Percentiles rank a stretch among this genome's conserved stretches.
Conservation (phyloP, 1,140 invertebrate genomes). For the Pseudomyrmex flavicornis region DNA sequence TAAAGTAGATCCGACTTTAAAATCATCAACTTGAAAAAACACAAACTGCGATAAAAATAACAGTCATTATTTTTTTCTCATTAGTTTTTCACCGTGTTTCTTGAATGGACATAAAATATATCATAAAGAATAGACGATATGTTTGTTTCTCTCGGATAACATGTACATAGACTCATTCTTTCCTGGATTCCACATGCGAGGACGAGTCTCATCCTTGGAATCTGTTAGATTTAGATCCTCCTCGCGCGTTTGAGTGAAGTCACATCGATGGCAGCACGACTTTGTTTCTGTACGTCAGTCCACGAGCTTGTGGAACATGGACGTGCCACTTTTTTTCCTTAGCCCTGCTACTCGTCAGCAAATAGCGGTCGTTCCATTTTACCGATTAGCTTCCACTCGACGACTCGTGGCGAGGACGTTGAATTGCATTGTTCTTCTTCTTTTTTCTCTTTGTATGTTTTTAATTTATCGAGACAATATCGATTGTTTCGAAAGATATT, state of each 20-base stretch:
- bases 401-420: slow-evolving; percentile 10
- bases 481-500: neutral
- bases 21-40: neutral
- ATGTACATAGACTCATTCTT: slow-evolving; percentile 47
- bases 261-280: slow-evolving; percentile 70
- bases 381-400: slow-evolving; percentile 18
- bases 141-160: neutral
- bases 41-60: neutral
- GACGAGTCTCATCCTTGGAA: slow-evolving; percentile 75
- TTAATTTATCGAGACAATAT: slow-evolving; percentile 13
- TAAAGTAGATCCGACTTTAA: neutral
- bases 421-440: slow-evolving; percentile 9
- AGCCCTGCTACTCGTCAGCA: slow-evolving; percentile 47
- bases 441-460: neutral
- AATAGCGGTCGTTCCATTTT: slow-evolving; percentile 63
- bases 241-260: slow-evolving; percentile 68
- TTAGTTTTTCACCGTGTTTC: neutral
- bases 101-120: neutral
- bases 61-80: neutral
- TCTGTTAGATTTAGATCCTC: slow-evolving; percentile 62
- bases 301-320: slow-evolving; percentile 9
- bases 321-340: slow-evolving; percentile 55
- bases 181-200: slow-evolving; percentile 79
- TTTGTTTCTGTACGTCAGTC: slow-evolving; percentile 56
- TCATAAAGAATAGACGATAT: slow-evolving; percentile 16